phyloP scores from a whole-genome alignment of 2,113 vertebrate species.

The Toxostoma redivivum region DNA sequence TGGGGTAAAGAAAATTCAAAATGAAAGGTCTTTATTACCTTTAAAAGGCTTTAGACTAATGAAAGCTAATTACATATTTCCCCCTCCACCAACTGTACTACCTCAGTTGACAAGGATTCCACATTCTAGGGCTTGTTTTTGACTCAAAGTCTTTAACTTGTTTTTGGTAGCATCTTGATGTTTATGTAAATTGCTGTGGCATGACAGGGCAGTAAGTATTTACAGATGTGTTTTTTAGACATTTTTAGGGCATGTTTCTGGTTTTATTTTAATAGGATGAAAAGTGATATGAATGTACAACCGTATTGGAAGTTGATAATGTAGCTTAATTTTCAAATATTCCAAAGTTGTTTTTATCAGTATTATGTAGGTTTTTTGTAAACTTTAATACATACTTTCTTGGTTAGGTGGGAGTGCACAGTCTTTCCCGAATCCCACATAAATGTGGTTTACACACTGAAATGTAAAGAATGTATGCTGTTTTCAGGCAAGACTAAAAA shows the following conservation, averaged over 20 bases:
- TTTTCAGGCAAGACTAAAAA: slow-evolving; percentile 47
- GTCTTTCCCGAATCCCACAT: slow-evolving; percentile 58
- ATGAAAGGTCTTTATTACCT: background rate
- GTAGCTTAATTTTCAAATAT: slow-evolving; percentile 70
- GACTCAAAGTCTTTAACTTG: slow-evolving; percentile 66
- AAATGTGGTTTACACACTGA: slow-evolving; percentile 65
- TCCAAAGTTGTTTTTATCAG: slow-evolving; percentile 73
- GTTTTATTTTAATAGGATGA: slow-evolving; percentile 59
- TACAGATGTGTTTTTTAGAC: slow-evolving; percentile 15
- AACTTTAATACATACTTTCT: slow-evolving; percentile 60
- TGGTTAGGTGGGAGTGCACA: slow-evolving; percentile 66
- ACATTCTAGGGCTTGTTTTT: slow-evolving; percentile 63
- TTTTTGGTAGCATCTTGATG: slow-evolving; percentile 63
- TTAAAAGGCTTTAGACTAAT: slow-evolving; percentile 6
- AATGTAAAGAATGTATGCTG: slow-evolving; percentile 47
- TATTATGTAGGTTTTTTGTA: slow-evolving; percentile 71
- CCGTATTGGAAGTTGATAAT: slow-evolving; percentile 57
- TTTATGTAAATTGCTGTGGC: slow-evolving; percentile 47
- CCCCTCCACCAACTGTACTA: slow-evolving; percentile 66
- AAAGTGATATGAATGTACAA: slow-evolving; percentile 67
- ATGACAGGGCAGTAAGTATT: slow-evolving; percentile 45
- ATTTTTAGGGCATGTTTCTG: slow-evolving; percentile 60
- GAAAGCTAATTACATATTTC: background rate
- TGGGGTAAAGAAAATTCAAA: background rate
- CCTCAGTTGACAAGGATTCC: slow-evolving; percentile 78